Evolutionary conservation across 1,140 invertebrate genomes (phyloP).

Genomic region (Zaprionus kolodkinae): DNA sequence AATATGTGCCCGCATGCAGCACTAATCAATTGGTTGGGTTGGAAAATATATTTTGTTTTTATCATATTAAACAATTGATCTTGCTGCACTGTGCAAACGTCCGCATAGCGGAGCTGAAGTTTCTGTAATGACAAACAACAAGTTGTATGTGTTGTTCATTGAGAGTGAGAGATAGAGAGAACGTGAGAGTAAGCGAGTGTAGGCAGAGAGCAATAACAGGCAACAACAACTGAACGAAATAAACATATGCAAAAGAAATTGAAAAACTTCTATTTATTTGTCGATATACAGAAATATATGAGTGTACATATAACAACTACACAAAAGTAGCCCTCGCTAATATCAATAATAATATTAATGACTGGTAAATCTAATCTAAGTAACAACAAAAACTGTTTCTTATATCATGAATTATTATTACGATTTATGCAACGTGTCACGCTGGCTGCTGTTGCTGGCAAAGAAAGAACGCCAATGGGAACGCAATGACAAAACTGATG

Average conservation of each 20-base stretch:
- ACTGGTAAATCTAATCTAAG: slow-evolving; percentile 65
- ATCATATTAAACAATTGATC: not conserved
- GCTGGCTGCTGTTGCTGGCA: slow-evolving; percentile 34
- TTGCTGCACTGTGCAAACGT: slow-evolving; percentile 56
- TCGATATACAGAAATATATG: slow-evolving; percentile 21
- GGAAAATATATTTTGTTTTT: not conserved
- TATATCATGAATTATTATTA: slow-evolving; percentile 72
- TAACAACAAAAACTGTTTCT: slow-evolving; percentile 35
- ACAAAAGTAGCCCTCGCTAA: slow-evolving; percentile 9
- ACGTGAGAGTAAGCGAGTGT: slow-evolving; percentile 4
- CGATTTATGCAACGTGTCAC: slow-evolving; percentile 77
- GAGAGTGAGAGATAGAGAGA: slow-evolving; percentile 14
- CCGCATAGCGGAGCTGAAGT: slow-evolving; percentile 26
- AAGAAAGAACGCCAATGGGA: slow-evolving; percentile 56
- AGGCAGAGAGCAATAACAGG: slow-evolving; percentile 17
- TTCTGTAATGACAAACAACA: slow-evolving; percentile 16
- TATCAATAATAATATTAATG: slow-evolving; percentile 33
- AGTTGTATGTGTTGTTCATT: slow-evolving; percentile 17
- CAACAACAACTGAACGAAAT: slow-evolving; percentile 28
- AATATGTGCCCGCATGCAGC: slow-evolving; percentile 11
- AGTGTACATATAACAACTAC: slow-evolving; percentile 7
- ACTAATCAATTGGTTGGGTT: slow-evolving; percentile 9
- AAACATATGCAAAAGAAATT: slow-evolving; percentile 70
- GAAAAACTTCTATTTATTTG: slow-evolving; percentile 41
- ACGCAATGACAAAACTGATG: slow-evolving; percentile 70